Evolutionary conservation across 2,797 vertebrate species (phyloP), one percentile per base, ranked within the genome.

Genomic region (Tapirus indicus): DNA sequence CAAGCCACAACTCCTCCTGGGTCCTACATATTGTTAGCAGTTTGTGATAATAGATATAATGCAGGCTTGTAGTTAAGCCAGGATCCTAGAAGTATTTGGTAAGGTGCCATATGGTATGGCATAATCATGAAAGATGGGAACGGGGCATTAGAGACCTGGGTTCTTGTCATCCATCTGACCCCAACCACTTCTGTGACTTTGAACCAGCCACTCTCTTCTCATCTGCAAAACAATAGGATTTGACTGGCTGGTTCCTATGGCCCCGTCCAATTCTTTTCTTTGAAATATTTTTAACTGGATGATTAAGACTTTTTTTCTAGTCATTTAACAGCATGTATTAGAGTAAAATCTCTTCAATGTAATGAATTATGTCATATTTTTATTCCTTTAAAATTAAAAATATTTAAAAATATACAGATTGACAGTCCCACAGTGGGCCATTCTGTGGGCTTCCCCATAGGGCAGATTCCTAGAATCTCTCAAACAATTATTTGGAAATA

Each of bases 291-390:
- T 93, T 78, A 91, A 25, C 23, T 86, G 68, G 8, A 25, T 88
- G 35, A 62, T 88, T 86, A 88, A 91, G 38, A 80, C 17, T 71
- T 80, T 95, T 95, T 93, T 64, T 35, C 66, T 93, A 91, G 84
- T 80, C 20, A 80, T 71, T 64, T 35, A 75, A 44, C 14, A 90
- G 49, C 14, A 16, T 52, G 5, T 75, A n/a, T 54, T 62, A 56
- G 6, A 82, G 25, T 68, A 62, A 88, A 94, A 88, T 93, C 2
- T 23, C 16, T 64, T 79, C 17, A 77, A 17, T 72, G 27, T 47
- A 71, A 83, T 71, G 54, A 93, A 94, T 77, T 91, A 35, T 1
- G 58, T n/a, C 85, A 47, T 62, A 58, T 80, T 84, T 94, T 82
- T 32, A 11, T 82, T 91, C 21, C 35, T 79, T 95, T 64, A 79